Evolutionary conservation across 2,797 vertebrate genomes (phyloP), one percentile per base, ranked within the genome.

Genomic region (Myiotriccus ornatus): DNA sequence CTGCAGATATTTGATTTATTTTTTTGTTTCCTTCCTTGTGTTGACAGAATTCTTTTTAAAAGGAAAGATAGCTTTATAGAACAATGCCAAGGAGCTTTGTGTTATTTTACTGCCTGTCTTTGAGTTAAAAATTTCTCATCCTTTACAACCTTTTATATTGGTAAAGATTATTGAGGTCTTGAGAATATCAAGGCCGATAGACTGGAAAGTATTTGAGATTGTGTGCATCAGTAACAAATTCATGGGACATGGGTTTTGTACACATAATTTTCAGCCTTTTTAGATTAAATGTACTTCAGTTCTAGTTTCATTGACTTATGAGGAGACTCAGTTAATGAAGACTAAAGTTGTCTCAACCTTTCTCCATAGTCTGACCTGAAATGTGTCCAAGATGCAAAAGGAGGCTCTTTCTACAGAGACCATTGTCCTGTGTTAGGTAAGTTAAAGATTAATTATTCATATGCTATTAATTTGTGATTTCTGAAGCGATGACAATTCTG

Each of bases 301-400:
- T 92, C 15, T 84, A 23, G 37, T 94, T 88, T 84, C n/a, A 39
- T 46, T 84, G 34, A 53, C 4, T 60, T 84, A 9, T 1, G 16
- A 64, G 56, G 52, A 79, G 63, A 49, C 41, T 87, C 5, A 4
- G 39, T 57, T 37, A 56, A 53, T 68, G 39, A 68, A 32, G 46
- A 60, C 79, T 97, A 88, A 95, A 56, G n/a, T 28, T 95, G 30
- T 94, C 44, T 84, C 34, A 52, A 89, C 97, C 95, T 92, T 63
- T 94, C 87, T 94, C 82, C 23, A 3, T 95, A 99, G 99, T 99
- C 99, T 95, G 99, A 99, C 96, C 97, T 99, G 93, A 99, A 99
- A 96, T 99, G 99, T 97, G 99, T 99, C 88, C 99, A 99, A 97
- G 99, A 99, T 97, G 99, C 99, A 94, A 99, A 99, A 98, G 99